phyloP scores from a whole-genome alignment of 2,113 vertebrate species.

The Pholis gunnellus region DNA sequence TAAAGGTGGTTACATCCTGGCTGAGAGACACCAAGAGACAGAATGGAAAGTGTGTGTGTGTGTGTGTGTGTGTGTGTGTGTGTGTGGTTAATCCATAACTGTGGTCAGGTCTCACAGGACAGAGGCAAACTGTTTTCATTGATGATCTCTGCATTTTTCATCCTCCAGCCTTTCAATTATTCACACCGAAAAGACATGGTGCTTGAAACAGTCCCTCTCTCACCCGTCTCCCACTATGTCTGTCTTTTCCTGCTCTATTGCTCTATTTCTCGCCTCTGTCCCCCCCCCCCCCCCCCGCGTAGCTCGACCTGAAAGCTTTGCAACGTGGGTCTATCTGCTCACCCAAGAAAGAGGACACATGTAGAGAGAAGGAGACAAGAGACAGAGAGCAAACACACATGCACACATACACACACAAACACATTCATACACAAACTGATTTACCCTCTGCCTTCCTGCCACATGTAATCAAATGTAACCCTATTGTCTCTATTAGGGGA shows the following conservation, averaged over 20 bases:
- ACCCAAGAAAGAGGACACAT: conserved; percentile 76
- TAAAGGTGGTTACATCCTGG: conserved; percentile 7
- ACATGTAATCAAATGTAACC: conserved; percentile 47
- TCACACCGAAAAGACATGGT: conserved; percentile 76
- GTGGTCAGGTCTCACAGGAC: conserved; percentile 67
- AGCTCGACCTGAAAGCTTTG: conserved; percentile 65
- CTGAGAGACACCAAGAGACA: background rate
- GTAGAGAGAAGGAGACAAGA: conserved; percentile 41
- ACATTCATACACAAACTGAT: conserved; percentile 19
- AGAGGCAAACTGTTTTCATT: conserved; percentile 66
- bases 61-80: conserved; percentile 23
- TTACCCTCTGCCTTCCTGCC: background rate
- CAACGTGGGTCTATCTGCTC: conserved; percentile 74
- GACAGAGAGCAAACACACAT: too few relatives aligned
- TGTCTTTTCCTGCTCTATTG: conserved; percentile 3
- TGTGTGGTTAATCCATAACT: conserved; percentile 69
- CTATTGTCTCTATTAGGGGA: background rate
- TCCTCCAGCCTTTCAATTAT: conserved; percentile 80
- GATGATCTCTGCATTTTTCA: conserved; percentile 79
- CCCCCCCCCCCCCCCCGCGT: conserved; percentile 1
- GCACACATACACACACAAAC: conserved; percentile 15
- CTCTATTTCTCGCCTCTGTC: background rate
- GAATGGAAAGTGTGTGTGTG: conserved; percentile 8
- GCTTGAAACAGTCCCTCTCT: conserved; percentile 22
- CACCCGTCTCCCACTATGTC: conserved; percentile 14